phyloP scores from a whole-genome alignment of 2,113 vertebrate genomes.

The Geothlypis trichas region DNA sequence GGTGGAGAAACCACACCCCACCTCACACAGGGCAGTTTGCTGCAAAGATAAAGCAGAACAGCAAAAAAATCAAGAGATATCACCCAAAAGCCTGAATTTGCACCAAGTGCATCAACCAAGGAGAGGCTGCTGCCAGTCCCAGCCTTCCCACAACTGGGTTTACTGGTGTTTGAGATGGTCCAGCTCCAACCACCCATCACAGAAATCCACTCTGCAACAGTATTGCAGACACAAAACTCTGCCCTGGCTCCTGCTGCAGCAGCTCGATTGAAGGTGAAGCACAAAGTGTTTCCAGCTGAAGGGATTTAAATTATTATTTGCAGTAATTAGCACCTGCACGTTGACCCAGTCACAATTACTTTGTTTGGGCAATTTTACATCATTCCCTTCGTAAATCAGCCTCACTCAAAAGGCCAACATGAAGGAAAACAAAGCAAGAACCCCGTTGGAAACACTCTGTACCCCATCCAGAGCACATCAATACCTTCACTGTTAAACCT shows the following conservation, averaged over 20 bases:
- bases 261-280: not conserved
- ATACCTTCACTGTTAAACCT: constrained; percentile 29
- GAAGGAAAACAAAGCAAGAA: constrained; percentile 1
- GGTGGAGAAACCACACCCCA: not conserved
- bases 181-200: not conserved
- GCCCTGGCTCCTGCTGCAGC: not conserved
- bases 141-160: not conserved
- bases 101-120: rapidly evolving
- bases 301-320: not conserved
- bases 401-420: not conserved
- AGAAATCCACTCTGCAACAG: not conserved
- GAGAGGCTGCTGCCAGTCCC: not conserved
- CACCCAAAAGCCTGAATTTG: not conserved
- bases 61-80: not conserved
- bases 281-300: not conserved
- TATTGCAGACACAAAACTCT: not conserved
- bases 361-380: not conserved
- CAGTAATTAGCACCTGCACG: not conserved
- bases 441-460: not conserved
- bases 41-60: not conserved
- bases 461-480: not conserved
- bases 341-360: not conserved
- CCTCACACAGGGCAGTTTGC: not conserved
- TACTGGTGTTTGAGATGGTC: not conserved
- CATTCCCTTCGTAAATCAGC: not conserved